Base-by-base conservation (phyloP, 2,888 invertebrate species). In the Agriotes lineatus region DNA sequence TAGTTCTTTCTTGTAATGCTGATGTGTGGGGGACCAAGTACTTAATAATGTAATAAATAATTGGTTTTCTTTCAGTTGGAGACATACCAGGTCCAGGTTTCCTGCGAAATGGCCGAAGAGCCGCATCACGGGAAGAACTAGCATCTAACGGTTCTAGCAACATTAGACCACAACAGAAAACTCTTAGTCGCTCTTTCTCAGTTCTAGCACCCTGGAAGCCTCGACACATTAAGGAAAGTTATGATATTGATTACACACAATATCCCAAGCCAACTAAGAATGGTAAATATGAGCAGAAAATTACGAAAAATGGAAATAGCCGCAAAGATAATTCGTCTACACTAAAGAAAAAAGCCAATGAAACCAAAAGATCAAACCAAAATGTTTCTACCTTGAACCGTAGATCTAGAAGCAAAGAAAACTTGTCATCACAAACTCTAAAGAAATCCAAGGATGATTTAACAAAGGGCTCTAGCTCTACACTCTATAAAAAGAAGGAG, bases 201-300 rank as follows among this genome's bases (percentile, higher is more conserved):
- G 91, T 95, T 75, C 87, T 94, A 79, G 93, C 95, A 0, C 95
- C 95, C 2, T 95, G 94, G 94, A 91, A 90, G 68, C 94, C 95
- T 1, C 88, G 90, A 72, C 90, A 92, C 78, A 88, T 90, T 78
- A 87, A 87, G 78, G 93, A 93, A 76, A 90, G 89, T 60, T 89
- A 90, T 79, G 93, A 94, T 84, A 92, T 93, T 19, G 93, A 93
- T 80, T 93, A 93, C 84, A 91, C 91, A 10, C 93, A 93, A 77
- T 86, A 88, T 77, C 86, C 84, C 62, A 84, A 86, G 76, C 85
- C 78, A 57, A 76, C 79, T 39, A 82, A 82, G 71, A 82, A 85
- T 80, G 75, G 84, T 79, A 85, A 86, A 75, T 83, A 82, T 77
- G 82, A 83, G 74, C 82, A 83, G 69, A 80, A 77, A 72, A 45